Evolutionary conservation across 2,113 vertebrate genomes (phyloP).

Genomic region (Ranitomeya variabilis): DNA sequence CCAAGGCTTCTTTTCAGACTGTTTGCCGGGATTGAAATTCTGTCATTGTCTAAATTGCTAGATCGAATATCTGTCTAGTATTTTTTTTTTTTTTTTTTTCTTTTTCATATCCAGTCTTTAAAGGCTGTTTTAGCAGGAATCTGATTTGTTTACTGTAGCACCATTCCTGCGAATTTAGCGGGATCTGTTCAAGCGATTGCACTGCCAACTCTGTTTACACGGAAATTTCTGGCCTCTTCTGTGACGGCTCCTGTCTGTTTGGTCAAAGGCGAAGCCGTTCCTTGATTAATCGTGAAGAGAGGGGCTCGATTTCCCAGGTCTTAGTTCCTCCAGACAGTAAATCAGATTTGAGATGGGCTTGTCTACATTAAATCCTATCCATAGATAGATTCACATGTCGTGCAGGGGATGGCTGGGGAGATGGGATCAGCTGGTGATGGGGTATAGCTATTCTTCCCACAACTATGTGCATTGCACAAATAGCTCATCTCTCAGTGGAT

Average conservation of each 20-base stretch:
- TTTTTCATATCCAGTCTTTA: conserved; percentile 47
- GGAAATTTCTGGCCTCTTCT: conserved; percentile 57
- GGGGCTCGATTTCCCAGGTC: conserved; percentile 60
- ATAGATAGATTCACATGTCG: conserved; percentile 59
- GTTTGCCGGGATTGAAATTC: background rate
- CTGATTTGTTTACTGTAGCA: conserved; percentile 81
- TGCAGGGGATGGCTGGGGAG: conserved; percentile 70
- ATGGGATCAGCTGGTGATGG: conserved; percentile 85
- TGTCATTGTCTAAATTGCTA: conserved; percentile 17
- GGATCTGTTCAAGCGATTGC: conserved; percentile 72
- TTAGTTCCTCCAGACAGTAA: conserved; percentile 53
- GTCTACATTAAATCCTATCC: conserved; percentile 59
- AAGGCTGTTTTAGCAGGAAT: conserved; percentile 66
- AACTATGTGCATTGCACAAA: conserved; percentile 71
- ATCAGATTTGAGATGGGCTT: conserved; percentile 59
- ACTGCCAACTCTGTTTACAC: conserved; percentile 60
- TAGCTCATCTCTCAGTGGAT: conserved; percentile 66
- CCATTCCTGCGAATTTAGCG: conserved; percentile 80
- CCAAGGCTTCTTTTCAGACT: conserved; percentile 24
- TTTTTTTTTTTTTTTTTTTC: background rate
- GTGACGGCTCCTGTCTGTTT: conserved; percentile 56
- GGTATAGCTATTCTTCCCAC: conserved; percentile 75
- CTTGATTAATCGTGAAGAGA: conserved; percentile 61
- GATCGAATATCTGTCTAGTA: background rate
- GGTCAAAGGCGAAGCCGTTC: conserved; percentile 45